Conservation (phyloP, 2,888 invertebrate species). For the Altica lythri region DNA sequence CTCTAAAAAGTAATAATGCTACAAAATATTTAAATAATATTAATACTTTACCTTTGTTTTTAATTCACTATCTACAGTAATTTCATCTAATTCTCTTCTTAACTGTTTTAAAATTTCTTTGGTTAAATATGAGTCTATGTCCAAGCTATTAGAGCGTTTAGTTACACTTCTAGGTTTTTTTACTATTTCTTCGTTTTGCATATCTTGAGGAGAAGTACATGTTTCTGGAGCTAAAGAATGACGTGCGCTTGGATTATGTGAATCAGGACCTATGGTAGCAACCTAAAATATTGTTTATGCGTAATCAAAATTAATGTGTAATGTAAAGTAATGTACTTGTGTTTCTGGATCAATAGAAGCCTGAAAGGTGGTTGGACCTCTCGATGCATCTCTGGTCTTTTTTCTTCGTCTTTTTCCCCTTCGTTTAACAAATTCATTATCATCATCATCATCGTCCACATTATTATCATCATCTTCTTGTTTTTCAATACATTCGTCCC, state of each 20-base stretch:
- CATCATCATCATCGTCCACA: slow-evolving; percentile 63
- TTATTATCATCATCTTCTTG: slow-evolving; percentile 47
- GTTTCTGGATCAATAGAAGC: slow-evolving; percentile 69
- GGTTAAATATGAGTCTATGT: slow-evolving; percentile 61
- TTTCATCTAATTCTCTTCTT: slow-evolving; percentile 69
- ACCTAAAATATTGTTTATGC: slow-evolving; percentile 31
- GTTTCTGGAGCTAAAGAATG: slow-evolving; percentile 63
- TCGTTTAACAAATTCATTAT: slow-evolving; percentile 65
- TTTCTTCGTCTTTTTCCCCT: slow-evolving; percentile 61
- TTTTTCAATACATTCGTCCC: no score
- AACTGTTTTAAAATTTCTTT: slow-evolving; percentile 68
- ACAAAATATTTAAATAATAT: slow-evolving; percentile 19
- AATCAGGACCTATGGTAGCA: slow-evolving; percentile 58
- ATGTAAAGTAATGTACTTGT: no score
- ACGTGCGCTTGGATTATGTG: slow-evolving; percentile 69
- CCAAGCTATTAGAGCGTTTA: slow-evolving; percentile 34
- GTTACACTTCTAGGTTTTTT: slow-evolving; percentile 20
- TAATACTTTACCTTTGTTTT: slow-evolving; percentile 62
- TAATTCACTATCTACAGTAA: slow-evolving; percentile 72
- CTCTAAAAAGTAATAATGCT: slow-evolving; percentile 57
- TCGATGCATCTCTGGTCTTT: slow-evolving; percentile 50
- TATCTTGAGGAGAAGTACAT: slow-evolving; percentile 9
- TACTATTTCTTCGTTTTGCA: slow-evolving; percentile 18
- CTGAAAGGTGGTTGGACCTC: slow-evolving; percentile 52
- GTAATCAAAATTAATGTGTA: no score